phyloP scores from a whole-genome alignment of 2,113 vertebrate species.

The Bubo scandiacus region DNA sequence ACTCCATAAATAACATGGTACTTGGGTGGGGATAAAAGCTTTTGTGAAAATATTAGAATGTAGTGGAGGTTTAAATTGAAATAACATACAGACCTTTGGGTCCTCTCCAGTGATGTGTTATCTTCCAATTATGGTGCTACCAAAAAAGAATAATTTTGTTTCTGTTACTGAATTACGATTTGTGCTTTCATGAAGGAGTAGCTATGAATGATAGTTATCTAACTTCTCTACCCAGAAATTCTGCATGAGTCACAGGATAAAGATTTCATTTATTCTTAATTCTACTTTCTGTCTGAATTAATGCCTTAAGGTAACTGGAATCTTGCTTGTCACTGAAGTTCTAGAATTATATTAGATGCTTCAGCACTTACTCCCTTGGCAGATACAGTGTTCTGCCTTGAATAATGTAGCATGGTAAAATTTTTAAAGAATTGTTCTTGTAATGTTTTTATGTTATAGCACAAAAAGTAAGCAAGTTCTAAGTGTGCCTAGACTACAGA shows the following conservation, averaged over 20 bases:
- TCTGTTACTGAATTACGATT: not conserved
- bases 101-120: not conserved
- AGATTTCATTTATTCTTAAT: not conserved
- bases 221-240: not conserved
- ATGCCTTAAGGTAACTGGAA: not conserved
- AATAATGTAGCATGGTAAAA: not conserved
- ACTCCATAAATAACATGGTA: not conserved
- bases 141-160: not conserved
- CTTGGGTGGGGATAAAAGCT: constrained; percentile 39
- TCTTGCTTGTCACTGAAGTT: not conserved
- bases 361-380: not conserved
- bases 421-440: not conserved
- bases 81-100: not conserved
- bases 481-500: not conserved
- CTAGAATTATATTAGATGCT: not conserved
- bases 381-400: not conserved
- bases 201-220: not conserved
- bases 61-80: not conserved
- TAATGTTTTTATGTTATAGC: not conserved
- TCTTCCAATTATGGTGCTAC: not conserved
- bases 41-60: not conserved
- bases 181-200: not conserved
- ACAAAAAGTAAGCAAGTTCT: not conserved
- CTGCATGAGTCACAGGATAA: not conserved
- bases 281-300: constrained; percentile 37